phyloP scores from a whole-genome alignment of 53 echinoderm and acorn worm species.

The Holothuria leucospilota region DNA sequence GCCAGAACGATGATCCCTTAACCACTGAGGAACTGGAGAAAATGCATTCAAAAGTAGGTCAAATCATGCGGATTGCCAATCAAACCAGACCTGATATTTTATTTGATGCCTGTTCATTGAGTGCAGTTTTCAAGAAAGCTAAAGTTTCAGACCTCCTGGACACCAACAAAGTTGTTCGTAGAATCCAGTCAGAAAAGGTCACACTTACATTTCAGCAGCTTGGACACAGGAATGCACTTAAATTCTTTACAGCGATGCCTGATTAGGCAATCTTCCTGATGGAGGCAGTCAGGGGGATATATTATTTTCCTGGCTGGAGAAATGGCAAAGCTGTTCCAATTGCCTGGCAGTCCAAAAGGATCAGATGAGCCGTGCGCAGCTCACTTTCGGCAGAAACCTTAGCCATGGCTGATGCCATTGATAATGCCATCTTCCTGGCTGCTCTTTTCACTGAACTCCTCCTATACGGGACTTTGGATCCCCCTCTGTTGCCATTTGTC shows the following conservation, averaged over 20 bases:
- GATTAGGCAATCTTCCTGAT: conserved; percentile 19
- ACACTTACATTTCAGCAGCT: background rate
- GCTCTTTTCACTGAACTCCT: background rate
- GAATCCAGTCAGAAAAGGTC: background rate
- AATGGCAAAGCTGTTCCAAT: background rate
- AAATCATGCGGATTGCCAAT: conserved; percentile 6
- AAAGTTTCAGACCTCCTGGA: background rate
- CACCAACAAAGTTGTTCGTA: background rate
- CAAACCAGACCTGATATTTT: too few species aligned
- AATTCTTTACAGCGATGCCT: conserved; percentile 27
- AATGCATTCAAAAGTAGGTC: background rate
- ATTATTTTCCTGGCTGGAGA: conserved; percentile 24
- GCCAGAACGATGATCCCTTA: too few species aligned
- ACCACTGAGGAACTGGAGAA: background rate
- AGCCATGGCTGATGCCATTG: conserved; percentile 9
- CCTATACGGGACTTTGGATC: background rate
- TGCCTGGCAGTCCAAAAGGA: conserved; percentile 20
- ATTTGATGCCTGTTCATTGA: background rate
- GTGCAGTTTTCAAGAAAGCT: background rate
- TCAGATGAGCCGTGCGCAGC: background rate
- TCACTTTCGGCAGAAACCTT: conserved; percentile 18
- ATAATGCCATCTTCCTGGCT: background rate
- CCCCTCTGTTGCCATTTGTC: background rate
- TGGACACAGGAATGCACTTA: background rate
- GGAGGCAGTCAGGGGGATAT: conserved; percentile 19